Percentiles rank a stretch among this genome's conserved stretches.
phyloP scores from a whole-genome alignment of 2,113 vertebrate genomes.

The Oreotrochilus melanogaster region DNA sequence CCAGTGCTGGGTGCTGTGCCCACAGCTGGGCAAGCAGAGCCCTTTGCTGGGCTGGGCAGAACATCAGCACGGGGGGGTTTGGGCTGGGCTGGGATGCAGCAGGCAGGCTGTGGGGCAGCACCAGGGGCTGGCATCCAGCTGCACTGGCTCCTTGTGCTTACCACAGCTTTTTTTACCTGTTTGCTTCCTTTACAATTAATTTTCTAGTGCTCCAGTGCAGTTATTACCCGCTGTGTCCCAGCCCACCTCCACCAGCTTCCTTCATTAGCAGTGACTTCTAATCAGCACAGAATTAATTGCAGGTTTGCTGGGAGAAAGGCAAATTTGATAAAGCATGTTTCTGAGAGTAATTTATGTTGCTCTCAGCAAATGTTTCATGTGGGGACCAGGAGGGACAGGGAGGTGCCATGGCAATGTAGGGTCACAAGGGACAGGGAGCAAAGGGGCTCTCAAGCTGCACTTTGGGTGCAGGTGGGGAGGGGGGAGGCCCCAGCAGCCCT shows the following conservation, averaged over 20 bases:
- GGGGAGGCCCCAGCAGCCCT: not conserved
- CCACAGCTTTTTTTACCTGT: not conserved
- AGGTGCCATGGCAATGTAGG: rapidly evolving
- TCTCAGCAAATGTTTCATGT: not conserved
- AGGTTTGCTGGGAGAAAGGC: not conserved
- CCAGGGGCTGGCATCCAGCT: not conserved
- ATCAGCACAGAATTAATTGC: constrained; percentile 33
- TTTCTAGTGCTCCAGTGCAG: not conserved
- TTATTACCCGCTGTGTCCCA: not conserved
- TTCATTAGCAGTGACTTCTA: constrained; percentile 17
- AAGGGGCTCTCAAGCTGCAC: not conserved
- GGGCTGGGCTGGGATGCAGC: not conserved
- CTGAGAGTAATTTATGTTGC: not conserved
- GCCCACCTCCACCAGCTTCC: constrained; percentile 7
- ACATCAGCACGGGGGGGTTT: rapidly evolving
- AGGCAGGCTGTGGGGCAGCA: not conserved
- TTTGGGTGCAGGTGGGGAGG: not conserved
- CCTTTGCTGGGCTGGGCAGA: not conserved
- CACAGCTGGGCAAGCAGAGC: rapidly evolving
- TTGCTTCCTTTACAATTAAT: not conserved
- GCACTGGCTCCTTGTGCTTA: not conserved
- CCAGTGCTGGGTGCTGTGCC: rapidly evolving
- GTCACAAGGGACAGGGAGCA: not conserved
- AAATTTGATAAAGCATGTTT: not conserved
- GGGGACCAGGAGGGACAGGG: not conserved